These are phyloP conservation scores for Tragelaphus imberbis DNA, from an alignment of 2,113 vertebrate genomes.

Conservation along the genomic window DNA sequence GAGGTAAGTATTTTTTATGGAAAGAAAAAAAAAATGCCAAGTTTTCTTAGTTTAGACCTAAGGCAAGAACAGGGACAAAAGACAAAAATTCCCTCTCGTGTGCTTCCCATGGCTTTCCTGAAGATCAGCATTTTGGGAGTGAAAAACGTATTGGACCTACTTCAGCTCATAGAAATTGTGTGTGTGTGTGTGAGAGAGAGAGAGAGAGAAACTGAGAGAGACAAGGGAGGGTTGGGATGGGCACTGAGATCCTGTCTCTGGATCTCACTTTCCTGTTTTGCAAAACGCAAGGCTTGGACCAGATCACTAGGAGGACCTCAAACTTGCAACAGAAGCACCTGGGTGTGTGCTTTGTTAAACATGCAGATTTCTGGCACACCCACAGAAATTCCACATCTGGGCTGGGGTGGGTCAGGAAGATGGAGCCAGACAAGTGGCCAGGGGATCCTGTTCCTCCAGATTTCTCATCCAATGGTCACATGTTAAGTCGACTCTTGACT, in stretches of 20 bases:
- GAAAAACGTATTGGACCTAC: neutral
- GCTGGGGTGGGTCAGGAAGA: neutral
- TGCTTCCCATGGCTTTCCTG: neutral
- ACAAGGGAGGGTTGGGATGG: neutral
- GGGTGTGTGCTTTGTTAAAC: neutral
- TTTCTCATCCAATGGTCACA: neutral
- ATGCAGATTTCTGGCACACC: neutral
- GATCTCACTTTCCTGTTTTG: neutral
- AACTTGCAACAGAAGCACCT: neutral
- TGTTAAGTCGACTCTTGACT: neutral
- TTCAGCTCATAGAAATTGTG: neutral
- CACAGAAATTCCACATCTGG: neutral
- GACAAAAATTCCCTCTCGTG: neutral
- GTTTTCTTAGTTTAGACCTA: slow-evolving; percentile 3
- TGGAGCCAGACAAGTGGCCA: neutral
- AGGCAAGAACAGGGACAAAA: slow-evolving; percentile 14
- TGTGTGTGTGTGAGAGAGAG: neutral
- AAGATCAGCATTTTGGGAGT: neutral
- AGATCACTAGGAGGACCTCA: neutral
- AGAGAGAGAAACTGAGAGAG: neutral
- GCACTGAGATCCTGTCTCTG: neutral
- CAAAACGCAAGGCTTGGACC: neutral
- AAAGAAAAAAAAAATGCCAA: slow-evolving; percentile 44
- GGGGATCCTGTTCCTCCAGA: neutral
- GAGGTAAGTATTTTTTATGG: slow-evolving; percentile 42